Conservation (phyloP, 1,140 invertebrate species). For the Pristionchus pacificus region DNA sequence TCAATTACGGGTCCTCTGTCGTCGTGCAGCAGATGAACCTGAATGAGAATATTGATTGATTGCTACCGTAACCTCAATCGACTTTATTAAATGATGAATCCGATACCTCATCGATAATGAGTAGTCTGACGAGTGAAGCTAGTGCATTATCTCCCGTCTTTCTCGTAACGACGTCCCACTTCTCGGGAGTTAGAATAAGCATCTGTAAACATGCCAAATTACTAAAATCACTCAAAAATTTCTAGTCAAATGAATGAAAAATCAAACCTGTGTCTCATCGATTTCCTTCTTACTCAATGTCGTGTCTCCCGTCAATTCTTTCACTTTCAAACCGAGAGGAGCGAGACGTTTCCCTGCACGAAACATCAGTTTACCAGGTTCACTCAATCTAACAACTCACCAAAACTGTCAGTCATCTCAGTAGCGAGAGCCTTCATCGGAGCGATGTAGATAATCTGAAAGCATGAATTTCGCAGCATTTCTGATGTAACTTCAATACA, state of each 20-base stretch:
- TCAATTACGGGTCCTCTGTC: slow-evolving; percentile 96
- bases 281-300: slow-evolving; percentile 91
- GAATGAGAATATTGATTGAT: background rate
- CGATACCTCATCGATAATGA: slow-evolving; percentile 93
- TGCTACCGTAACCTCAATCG: too few relatives aligned
- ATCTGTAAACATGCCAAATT: slow-evolving; percentile 64
- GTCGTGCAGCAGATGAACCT: slow-evolving; percentile 81
- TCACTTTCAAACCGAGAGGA: slow-evolving; percentile 74
- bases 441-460: slow-evolving; percentile 90
- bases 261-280: slow-evolving; percentile 74
- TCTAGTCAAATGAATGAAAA: slow-evolving; percentile 17
- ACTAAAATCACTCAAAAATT: slow-evolving; percentile 21
- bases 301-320: slow-evolving; percentile 96
- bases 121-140: slow-evolving; percentile 80
- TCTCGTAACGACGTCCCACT: slow-evolving; percentile 97
- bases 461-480: slow-evolving; percentile 31
- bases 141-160: slow-evolving; percentile 89
- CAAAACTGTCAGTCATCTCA: slow-evolving; percentile 95
- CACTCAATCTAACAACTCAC: slow-evolving; percentile 72
- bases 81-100: background rate
- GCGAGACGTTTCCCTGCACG: slow-evolving; percentile 68
- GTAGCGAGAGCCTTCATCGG: slow-evolving; percentile 98
- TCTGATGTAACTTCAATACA: slow-evolving; percentile 2
- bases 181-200: slow-evolving; percentile 96
- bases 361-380: background rate